Evolutionary conservation across 2,888 invertebrate species (phyloP).

Genomic region (Furcula furcula): DNA sequence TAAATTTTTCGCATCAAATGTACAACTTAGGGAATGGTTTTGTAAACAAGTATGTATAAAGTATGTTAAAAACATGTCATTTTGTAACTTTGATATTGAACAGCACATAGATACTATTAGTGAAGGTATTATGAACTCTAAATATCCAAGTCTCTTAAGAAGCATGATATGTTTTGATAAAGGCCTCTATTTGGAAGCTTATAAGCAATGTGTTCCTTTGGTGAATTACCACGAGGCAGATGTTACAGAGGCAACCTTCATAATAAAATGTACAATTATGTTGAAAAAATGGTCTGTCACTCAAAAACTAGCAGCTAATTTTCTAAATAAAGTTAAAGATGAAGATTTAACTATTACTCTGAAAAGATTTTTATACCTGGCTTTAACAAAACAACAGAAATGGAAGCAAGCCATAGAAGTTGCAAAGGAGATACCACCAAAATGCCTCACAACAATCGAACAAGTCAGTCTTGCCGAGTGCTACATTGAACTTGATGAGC

Average conservation of each 20-base stretch:
- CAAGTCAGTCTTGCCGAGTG: conserved; percentile 58
- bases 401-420: conserved; percentile 71
- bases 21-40: conserved; percentile 54
- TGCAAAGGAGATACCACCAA: conserved; percentile 48
- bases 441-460: conserved; percentile 45
- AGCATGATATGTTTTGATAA: conserved; percentile 79
- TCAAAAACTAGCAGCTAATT: conserved; percentile 64
- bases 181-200: conserved; percentile 79
- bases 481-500: conserved; percentile 55
- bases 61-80: conserved; percentile 53
- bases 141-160: conserved; percentile 83
- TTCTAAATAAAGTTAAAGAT: conserved; percentile 61
- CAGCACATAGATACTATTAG: conserved; percentile 76
- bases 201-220: conserved; percentile 67
- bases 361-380: conserved; percentile 53
- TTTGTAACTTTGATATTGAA: conserved; percentile 63
- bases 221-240: conserved; percentile 65
- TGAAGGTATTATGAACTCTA: conserved; percentile 81
- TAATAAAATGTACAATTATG: conserved; percentile 64
- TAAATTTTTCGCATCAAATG: conserved; percentile 50
- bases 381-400: conserved; percentile 70
- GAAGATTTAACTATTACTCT: conserved; percentile 41
- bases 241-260: conserved; percentile 56
- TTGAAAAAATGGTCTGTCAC: conserved; percentile 66
- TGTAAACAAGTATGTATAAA: conserved; percentile 58